These are phyloP conservation scores for Pelusios castaneus DNA, from an alignment of 2,113 vertebrate genomes.

Conservation along the genomic window DNA sequence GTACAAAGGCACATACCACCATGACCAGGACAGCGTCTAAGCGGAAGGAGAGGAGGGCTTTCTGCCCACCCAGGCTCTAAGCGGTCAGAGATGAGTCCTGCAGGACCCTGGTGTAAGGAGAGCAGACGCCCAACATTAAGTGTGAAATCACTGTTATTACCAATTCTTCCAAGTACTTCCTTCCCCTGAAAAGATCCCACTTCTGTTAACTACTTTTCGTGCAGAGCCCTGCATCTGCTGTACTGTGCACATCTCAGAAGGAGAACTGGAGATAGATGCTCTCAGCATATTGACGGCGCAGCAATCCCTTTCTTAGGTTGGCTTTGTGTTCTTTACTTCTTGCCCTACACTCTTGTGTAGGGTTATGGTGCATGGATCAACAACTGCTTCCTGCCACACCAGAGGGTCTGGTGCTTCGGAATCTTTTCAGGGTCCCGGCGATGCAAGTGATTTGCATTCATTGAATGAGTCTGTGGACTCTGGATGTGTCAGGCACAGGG, in stretches of 20 bases:
- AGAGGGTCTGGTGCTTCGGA: not conserved
- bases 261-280: not conserved
- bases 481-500: not conserved
- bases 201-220: not conserved
- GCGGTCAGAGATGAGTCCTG: not conserved
- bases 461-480: not conserved
- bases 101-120: not conserved
- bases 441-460: accelerated
- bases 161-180: not conserved
- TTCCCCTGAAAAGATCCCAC: not conserved
- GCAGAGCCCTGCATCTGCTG: not conserved
- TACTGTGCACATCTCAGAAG: not conserved
- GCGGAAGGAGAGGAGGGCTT: not conserved
- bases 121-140: not conserved
- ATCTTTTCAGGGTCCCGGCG: not conserved
- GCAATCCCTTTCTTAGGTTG: not conserved
- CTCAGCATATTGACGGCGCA: not conserved
- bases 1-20: not conserved
- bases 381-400: not conserved
- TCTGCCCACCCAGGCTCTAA: not conserved
- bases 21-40: not conserved
- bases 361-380: not conserved
- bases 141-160: not conserved
- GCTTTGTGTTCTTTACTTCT: not conserved
- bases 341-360: not conserved